Evolutionary conservation across 2,113 vertebrate species (phyloP), one percentile per base, ranked within the genome.

Genomic region (Boleophthalmus pectinirostris): DNA sequence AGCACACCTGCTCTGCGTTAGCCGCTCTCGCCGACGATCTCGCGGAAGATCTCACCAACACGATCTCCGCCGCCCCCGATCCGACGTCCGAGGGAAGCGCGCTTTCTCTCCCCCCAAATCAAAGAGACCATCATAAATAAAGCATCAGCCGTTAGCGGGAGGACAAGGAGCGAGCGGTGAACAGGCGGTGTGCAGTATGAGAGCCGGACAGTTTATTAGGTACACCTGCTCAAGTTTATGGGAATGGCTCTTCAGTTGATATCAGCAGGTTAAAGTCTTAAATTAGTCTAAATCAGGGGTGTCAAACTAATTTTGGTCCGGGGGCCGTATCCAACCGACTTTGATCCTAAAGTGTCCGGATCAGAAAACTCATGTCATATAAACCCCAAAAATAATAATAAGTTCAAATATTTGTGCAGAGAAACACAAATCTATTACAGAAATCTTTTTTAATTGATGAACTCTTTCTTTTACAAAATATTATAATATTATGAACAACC

Each of bases 1-100:
- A 25, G 24, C 61, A 67, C 70, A 73, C 75, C 75, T 81, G 79
- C 29, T 15, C 24, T 70, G 49, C 64, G 70, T 65, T 53, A 73
- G 51, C 66, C 35, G 68, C 64, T 69, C 47, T 47, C 8, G 0
- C 23, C n/a, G n/a, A 43, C 54, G 45, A 43, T n/a, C n/a, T n/a
- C n/a, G n/a, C n/a, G n/a, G n/a, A n/a, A n/a, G n/a, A n/a, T n/a
- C n/a, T n/a, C n/a, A n/a, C n/a, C n/a, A n/a, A n/a, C n/a, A n/a
- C 38, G 38, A 43, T 43, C 38, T 43, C 29, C 45, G 23, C 43
- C 33, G 18, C 60, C 9, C 70, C 35, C 6, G 68, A 14, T 68
- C 72, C 2, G 0, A 68, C 58, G 47, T 46, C 5, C 54, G 66
- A 61, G 21, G 16, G 45, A 67, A 54, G 5, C 35, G 29, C 51